phyloP scores from a whole-genome alignment of 2,888 invertebrate species.

The Synergus umbraculus region DNA sequence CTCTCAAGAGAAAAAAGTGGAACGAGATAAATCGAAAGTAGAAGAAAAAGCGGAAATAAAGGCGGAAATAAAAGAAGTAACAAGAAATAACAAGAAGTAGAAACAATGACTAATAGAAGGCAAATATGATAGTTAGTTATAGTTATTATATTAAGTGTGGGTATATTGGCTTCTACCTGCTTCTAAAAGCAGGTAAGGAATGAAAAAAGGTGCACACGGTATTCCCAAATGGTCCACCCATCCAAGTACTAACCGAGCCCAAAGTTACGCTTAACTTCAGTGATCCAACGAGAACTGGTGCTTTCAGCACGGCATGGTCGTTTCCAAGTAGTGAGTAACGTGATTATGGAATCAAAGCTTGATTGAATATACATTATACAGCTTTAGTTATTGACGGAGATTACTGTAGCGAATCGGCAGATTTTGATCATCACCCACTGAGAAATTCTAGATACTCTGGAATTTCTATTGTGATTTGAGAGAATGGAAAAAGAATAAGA shows the following conservation, averaged over 20 bases:
- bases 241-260: too few species aligned
- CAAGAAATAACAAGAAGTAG: neutral
- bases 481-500: neutral
- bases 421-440: neutral
- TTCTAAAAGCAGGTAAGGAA: too few species aligned
- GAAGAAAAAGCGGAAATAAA: neutral
- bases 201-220: too few species aligned
- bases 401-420: neutral
- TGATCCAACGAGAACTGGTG: too few species aligned
- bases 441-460: neutral
- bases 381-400: neutral
- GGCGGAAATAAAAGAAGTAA: neutral
- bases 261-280: too few species aligned
- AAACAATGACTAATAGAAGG: too few species aligned
- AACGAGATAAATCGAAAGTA: slow-evolving; percentile 6
- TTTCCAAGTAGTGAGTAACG: neutral
- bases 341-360: neutral
- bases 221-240: too few species aligned
- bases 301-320: too few species aligned
- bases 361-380: neutral
- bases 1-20: slow-evolving; percentile 16
- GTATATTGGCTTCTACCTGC: too few species aligned
- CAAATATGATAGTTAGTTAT: too few species aligned
- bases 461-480: slow-evolving; percentile 7
- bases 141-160: too few species aligned